Base-by-base conservation (phyloP, 2,888 invertebrate species). In the Fissipunctia ypsillon region DNA sequence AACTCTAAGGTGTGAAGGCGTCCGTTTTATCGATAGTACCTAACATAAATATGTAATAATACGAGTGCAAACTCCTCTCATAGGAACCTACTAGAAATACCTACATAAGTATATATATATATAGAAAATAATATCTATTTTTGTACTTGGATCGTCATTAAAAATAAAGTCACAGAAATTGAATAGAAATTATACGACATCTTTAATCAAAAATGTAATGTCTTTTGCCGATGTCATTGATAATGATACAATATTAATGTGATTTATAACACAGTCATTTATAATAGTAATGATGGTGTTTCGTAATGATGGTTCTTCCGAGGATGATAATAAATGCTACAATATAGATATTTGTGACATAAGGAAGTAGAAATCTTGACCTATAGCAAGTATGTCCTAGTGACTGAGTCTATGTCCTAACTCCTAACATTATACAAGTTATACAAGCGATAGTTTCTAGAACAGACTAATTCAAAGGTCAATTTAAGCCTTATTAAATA, bases 291-390 rank as follows among this genome's bases (percentile, higher is more conserved):
- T 68, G 22, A 48, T 16, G 10, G 45, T 31, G 45, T 43, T 52
- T 19, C 10, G 19, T 52, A 38, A 50, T n/a, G 48, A 43, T 35
- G 14, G 12, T 12, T 63, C 56, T 63, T 78, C 28, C 16, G 61
- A 69, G n/a, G 50, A 70, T 69, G 59, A 25, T 10, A 60, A 19
- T 60, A 43, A 61, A 41, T 41, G 12, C 10, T 41, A 61, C 7
- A 41, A 43, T 45, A 14, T 63, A 56, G 19, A 54, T 19, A 28
- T 28, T 43, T 43, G 19, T 61, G 63, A 63, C 1, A 38, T 56
- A 22, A 57, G 70, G 54, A 78, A 69, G 48, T 61, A 43, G 14
- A 56, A 31, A n/a, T 28, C 1, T 43, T 76, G 78, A 70, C 70
- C 57, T 50, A 25, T 19, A 16, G 56, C 28, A 43, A 14, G 35